Conservation (phyloP, 23 tunicate genomes). For the Styela plicata region DNA sequence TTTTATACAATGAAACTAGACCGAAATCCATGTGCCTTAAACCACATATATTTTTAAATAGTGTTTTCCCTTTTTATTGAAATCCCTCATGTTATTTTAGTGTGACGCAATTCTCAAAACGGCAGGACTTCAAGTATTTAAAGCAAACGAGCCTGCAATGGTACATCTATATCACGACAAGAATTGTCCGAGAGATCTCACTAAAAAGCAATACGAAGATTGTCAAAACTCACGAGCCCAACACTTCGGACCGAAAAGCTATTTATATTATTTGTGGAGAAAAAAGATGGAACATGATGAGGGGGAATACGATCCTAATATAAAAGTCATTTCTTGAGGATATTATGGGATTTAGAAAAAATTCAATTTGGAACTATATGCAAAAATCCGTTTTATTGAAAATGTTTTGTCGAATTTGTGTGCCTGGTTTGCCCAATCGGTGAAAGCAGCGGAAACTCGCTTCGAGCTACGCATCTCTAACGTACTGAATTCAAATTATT, state of each 20-base stretch:
- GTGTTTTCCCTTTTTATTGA: too few relatives aligned
- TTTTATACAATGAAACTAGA: too few relatives aligned
- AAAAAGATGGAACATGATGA: not conserved
- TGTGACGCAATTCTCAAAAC: constrained; percentile 11
- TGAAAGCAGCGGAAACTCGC: too few relatives aligned
- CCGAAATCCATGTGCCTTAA: too few relatives aligned
- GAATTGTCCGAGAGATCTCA: constrained; percentile 2
- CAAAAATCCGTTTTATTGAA: too few relatives aligned
- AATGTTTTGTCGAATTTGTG: too few relatives aligned
- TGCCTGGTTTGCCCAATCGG: too few relatives aligned
- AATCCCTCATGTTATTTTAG: not conserved
- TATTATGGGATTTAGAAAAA: too few relatives aligned
- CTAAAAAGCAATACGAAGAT: constrained; percentile 9
- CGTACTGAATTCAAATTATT: too few relatives aligned
- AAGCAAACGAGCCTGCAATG: constrained; percentile 2
- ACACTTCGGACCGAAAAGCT: constrained; percentile 31
- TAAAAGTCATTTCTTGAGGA: not conserved
- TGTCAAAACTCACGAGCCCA: constrained; percentile 26
- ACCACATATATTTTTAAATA: too few relatives aligned
- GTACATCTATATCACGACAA: constrained; percentile 22
- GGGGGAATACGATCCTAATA: not conserved
- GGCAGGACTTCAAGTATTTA: not conserved
- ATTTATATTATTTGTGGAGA: constrained; percentile 29
- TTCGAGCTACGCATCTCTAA: too few relatives aligned
- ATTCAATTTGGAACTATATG: too few relatives aligned